Evolutionary conservation across 2,888 invertebrate genomes (phyloP), one percentile per base, ranked within the genome.

Genomic region (Drosophila mulleri): DNA sequence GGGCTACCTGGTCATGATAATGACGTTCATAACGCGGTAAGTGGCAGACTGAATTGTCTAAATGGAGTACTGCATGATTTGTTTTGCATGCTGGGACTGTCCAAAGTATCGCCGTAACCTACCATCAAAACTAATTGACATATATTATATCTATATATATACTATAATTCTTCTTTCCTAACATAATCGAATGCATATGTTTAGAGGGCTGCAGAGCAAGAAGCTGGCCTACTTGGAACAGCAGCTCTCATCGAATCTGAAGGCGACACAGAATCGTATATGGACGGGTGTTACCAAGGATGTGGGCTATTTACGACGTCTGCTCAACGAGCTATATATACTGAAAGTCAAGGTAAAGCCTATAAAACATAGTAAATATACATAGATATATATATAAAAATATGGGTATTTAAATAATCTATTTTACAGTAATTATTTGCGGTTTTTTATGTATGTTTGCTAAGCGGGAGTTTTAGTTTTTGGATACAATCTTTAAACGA

Each of bases 1-100:
- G 74, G 98, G 98, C 0, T 98, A 98, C 92, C 95, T 98, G 50
- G 95, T 98, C 29, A 98, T 98, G 98, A 95, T 97, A 52, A 95
- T 97, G 81, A 96, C 96, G 2, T 97, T 97, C 89, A 96, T 98
- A 78, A 96, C 97, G 12, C 92, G 93, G 93, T 93, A 88, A 92
- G 91, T 87, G n/a, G 9, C n/a, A 29, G 9, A 20, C 3, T 20
- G 2, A 9, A 1, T 14, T 20, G 6, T 8, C 29, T 23, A n/a
- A 2, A 32, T 18, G 2, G 12, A 50, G 11, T n/a, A 42, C 41
- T 67, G 79, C 79, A 79, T 75, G 77, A 44, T 58, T 64, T 54
- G 57, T 50, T 65, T 58, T 79, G 83, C 81, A 75, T 72, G 78
- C 52, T 41, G 26, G 20, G 26, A 18, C n/a, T 47, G 26, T 47